Base-by-base conservation (phyloP, 2,797 vertebrate species). In the Tinamus major region DNA sequence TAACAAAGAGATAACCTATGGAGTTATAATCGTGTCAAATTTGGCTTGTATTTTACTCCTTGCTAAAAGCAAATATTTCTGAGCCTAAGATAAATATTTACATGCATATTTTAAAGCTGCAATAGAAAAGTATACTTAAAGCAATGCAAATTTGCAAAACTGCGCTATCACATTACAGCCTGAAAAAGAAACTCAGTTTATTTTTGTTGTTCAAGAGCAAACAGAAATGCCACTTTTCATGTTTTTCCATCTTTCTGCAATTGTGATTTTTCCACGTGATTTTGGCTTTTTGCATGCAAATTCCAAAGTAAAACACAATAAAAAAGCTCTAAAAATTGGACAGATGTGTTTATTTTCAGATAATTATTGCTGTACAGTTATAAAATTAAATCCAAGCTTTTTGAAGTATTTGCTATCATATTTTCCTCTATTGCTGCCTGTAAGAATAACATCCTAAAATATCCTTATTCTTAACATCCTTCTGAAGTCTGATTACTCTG, bases 251-350 rank as follows among this genome's bases (percentile, higher is more conserved):
- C 24, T 31, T 78, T 75, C 3, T 63, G n/a, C 24, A 51, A 29
- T n/a, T 33, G 18, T 67, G 27, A 91, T 3, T 3, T 48, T 79
- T 74, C 51, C 79, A 13, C 79, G 14, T 49, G 29, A 48, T 63
- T 63, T 56, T 16, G 37, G 53, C 37, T 26, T 48, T 85, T 74
- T 48, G 78, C 56, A 61, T 91, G 55, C 37, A 77, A 46, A 29
- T 78, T 89, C 68, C 83, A 48, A 72, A 95, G 91, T 7, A 83
- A 83, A 90, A 75, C 17, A 89, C 48, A 75, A 69, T 39, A 56
- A 76, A 88, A 67, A 67, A 26, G 24, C 70, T 51, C 62, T 58
- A 85, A 90, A 78, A 69, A 20, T 35, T 35, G 53, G 37, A 68
- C 20, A 92, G 63, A 39, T 63, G 23, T 56, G 39, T 86, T 79